Evolutionary conservation across 2,888 invertebrate genomes (phyloP).

Genomic region (Perdita meconis): DNA sequence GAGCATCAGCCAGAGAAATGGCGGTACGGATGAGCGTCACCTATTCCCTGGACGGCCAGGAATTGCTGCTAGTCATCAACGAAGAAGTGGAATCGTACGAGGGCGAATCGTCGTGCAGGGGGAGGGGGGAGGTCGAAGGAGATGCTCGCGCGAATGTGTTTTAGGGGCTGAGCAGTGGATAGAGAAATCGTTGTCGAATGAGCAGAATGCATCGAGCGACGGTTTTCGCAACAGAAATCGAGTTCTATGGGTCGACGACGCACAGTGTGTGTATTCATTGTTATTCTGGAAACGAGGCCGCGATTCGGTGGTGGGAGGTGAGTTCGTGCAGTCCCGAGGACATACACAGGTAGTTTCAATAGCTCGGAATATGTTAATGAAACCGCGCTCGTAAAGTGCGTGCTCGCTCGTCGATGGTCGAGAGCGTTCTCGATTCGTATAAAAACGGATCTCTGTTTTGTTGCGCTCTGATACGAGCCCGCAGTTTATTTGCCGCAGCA

Average conservation of each 20-base stretch:
- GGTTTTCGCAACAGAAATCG: conserved; percentile 6
- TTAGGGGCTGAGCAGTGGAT: conserved; percentile 28
- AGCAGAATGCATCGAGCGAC: conserved; percentile 25
- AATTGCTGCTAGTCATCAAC: conserved; percentile 47
- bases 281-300: conserved; percentile 10
- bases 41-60: conserved; percentile 14
- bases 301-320: neutral
- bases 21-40: conserved; percentile 50
- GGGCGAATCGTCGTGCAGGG: conserved; percentile 53
- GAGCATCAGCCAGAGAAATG: conserved; percentile 55
- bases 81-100: conserved; percentile 49
- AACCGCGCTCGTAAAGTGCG: conserved; percentile 7
- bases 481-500: neutral
- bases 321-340: neutral
- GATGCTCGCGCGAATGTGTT: conserved; percentile 60
- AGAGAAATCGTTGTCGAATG: conserved; percentile 62
- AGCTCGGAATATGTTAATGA: neutral
- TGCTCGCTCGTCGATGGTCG: neutral
- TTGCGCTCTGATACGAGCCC: neutral
- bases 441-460: neutral
- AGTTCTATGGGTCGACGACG: neutral
- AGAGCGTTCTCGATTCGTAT: neutral
- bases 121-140: conserved; percentile 27
- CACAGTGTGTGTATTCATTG: conserved; percentile 5
- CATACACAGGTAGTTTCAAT: neutral